Evolutionary conservation across 2,888 invertebrate genomes (phyloP), one percentile per base, ranked within the genome.

Genomic region (Elmis aenea): DNA sequence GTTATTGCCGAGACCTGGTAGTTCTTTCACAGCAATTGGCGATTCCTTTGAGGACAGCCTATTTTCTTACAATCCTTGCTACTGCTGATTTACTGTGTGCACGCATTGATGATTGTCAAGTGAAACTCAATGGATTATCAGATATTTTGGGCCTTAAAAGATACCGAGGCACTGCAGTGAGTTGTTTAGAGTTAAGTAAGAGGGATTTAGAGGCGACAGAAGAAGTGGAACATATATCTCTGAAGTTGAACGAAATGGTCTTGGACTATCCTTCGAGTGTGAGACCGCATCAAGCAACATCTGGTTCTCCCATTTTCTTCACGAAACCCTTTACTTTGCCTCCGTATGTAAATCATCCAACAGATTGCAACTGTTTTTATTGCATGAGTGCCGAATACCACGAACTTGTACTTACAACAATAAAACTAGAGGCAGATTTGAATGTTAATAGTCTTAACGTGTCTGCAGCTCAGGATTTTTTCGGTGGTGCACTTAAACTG

Each of bases 21-120:
- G 6, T 48, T n/a, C 38, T 62, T 3, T 46, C 59, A 5, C 63
- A 64, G 46, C 51, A 58, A 46, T 32, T 58, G 15, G 49, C 60
- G 3, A 28, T 64, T 13, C 62, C 64, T 2, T 38, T 59, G 3
- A 50, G 55, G 24, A 52, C 57, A 5, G 55, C 55, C 5, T 33
- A 49, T 10, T 51, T 61, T 13, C 33, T 64, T 21, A 32, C 49
- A 2, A 51, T 57, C 15, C 41, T 63, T 18, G 59, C 62, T 1
- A 46, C 56, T 16, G 56, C 57, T 6, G 64, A 65, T 45, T 30
- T 63, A 4, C 37, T 47, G 6, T 53, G 57, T 3, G 40, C 40
- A 14, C 53, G 55, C 11, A 49, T 51, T 21, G 52, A 60, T 18
- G 58, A 62, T 41, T 62, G 60, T 35, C 44, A 45, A 26, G 51